phyloP scores from a whole-genome alignment of 2,113 vertebrate species.

The Scatophagus argus region DNA sequence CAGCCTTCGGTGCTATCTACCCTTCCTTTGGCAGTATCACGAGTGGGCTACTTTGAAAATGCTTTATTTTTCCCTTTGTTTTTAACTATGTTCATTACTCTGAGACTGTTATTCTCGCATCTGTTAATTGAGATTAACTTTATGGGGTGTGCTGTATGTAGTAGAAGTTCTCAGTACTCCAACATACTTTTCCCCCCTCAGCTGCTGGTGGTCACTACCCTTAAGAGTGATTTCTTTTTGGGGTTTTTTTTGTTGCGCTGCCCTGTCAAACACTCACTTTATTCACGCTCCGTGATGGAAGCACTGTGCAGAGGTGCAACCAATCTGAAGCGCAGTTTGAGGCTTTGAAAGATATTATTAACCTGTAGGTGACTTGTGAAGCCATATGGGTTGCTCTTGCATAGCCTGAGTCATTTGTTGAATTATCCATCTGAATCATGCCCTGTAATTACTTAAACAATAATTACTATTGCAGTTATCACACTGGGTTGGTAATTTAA shows the following conservation, averaged over 20 bases:
- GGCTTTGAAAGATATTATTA: conserved; percentile 27
- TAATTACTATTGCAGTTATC: conserved; percentile 56
- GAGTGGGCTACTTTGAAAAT: conserved; percentile 34
- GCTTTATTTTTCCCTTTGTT: conserved; percentile 12
- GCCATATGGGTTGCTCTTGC: not conserved
- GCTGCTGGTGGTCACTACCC: conserved; percentile 18
- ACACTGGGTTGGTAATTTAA: conserved; percentile 25
- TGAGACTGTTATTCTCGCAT: not conserved
- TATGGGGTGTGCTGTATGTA: not conserved
- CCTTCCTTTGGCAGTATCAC: conserved; percentile 29
- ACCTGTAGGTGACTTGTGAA: conserved; percentile 16
- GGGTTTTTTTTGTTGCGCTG: not conserved
- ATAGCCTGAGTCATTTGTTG: conserved; percentile 7
- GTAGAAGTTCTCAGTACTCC: not conserved
- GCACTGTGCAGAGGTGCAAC: not conserved
- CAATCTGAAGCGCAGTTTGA: not conserved
- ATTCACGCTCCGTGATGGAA: not conserved
- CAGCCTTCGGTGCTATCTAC: conserved; percentile 21
- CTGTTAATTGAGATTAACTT: conserved; percentile 21
- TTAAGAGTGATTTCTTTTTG: conserved; percentile 1
- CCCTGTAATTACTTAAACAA: conserved; percentile 44
- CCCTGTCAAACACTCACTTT: not conserved
- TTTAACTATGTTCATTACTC: not conserved
- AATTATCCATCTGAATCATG: conserved; percentile 37
- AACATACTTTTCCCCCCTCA: not conserved